Evolutionary conservation across 2,797 vertebrate genomes (phyloP).

Genomic region (Hippopotamyrus pictus): DNA sequence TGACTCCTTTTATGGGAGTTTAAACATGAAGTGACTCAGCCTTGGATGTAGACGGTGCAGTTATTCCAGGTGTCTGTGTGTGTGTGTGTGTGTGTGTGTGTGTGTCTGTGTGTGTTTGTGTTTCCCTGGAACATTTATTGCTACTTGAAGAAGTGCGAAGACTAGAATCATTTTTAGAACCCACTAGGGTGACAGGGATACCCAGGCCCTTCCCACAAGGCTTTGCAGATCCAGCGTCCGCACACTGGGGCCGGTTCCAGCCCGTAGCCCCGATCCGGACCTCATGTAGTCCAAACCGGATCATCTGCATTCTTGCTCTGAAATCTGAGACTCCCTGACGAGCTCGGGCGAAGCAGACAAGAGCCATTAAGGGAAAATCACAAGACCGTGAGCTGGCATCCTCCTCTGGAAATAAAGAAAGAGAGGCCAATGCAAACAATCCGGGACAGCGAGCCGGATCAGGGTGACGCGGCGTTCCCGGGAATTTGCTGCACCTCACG

Average conservation of each 20-base stretch:
- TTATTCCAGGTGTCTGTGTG: background rate
- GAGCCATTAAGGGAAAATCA: background rate
- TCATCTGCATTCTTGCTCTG: slow-evolving; percentile 22
- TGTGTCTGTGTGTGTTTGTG: background rate
- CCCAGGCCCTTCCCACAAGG: background rate
- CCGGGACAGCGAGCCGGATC: background rate
- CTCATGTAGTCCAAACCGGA: slow-evolving; percentile 4
- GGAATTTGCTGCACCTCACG: background rate
- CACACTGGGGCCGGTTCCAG: background rate
- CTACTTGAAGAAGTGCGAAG: background rate
- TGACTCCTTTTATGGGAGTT: background rate
- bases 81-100: background rate
- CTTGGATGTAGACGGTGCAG: background rate
- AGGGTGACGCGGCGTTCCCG: background rate
- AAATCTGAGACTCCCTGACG: slow-evolving; percentile 15
- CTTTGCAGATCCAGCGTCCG: background rate
- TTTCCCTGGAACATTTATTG: background rate
- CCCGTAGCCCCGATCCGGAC: background rate
- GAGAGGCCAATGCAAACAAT: background rate
- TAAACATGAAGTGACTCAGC: background rate
- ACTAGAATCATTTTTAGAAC: background rate
- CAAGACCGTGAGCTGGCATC: background rate
- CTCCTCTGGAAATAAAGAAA: background rate
- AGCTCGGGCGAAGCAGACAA: background rate
- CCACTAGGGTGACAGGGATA: background rate